phyloP scores from a whole-genome alignment of 92 coral and sea anemone species.

The Porites lobata region DNA sequence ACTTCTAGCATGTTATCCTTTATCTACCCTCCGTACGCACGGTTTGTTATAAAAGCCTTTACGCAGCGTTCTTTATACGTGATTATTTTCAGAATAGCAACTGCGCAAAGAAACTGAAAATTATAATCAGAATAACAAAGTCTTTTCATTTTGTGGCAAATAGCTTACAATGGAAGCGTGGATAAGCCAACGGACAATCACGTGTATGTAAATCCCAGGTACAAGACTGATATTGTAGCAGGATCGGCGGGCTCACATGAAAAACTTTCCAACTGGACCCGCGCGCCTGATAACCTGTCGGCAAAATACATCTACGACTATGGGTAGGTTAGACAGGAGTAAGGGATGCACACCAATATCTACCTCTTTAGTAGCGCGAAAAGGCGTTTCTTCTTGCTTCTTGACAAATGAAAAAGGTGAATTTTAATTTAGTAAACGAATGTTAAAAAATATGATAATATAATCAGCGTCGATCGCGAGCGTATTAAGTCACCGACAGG shows the following conservation, averaged over 20 bases:
- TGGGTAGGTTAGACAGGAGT: slow-evolving; percentile 69
- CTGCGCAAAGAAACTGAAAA: no score
- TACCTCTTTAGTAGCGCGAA: neutral
- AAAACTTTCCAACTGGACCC: slow-evolving; percentile 75
- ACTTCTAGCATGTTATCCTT: no score
- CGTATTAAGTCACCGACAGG: no score
- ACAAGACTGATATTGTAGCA: slow-evolving; percentile 84
- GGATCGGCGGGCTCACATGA: slow-evolving; percentile 92
- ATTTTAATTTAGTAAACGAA: no score
- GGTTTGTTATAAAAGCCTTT: no score
- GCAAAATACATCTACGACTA: slow-evolving; percentile 81
- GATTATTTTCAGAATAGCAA: neutral
- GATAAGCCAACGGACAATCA: slow-evolving; percentile 66
- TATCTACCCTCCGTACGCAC: no score
- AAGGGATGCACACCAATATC: neutral
- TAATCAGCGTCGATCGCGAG: no score
- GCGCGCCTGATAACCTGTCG: slow-evolving; percentile 71
- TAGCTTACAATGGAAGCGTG: slow-evolving; percentile 77
- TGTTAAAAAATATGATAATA: no score
- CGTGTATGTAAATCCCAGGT: slow-evolving; percentile 82
- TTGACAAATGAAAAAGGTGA: neutral
- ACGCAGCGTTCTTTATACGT: no score
- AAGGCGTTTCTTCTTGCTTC: neutral
- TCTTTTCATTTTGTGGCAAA: neutral
- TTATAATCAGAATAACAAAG: neutral